Evolutionary conservation across 2,888 invertebrate genomes (phyloP).

Genomic region (Diabrotica balteata): DNA sequence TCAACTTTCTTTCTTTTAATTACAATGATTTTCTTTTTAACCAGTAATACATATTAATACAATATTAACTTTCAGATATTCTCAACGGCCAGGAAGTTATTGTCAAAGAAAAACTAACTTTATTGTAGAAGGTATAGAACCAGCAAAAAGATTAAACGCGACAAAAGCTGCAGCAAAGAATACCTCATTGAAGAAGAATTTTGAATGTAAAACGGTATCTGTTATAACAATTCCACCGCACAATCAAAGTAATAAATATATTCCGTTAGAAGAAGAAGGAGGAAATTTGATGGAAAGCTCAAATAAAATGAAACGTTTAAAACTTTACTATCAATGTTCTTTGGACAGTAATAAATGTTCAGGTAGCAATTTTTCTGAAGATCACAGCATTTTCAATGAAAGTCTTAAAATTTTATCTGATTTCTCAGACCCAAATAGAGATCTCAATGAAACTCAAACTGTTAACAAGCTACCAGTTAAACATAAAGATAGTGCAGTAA

Average conservation of each 20-base stretch:
- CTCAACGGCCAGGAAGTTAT: too few relatives aligned
- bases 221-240: slow-evolving; percentile 41
- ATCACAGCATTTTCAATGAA: slow-evolving; percentile 38
- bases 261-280: neutral
- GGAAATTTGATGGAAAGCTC: slow-evolving; percentile 38
- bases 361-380: slow-evolving; percentile 30
- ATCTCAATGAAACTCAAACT: neutral
- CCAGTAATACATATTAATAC: too few relatives aligned
- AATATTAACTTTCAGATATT: too few relatives aligned
- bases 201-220: slow-evolving; percentile 43
- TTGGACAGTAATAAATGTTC: slow-evolving; percentile 28
- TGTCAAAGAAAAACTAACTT: slow-evolving; percentile 15
- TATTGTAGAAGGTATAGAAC: slow-evolving; percentile 40
- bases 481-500: neutral
- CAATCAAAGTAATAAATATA: slow-evolving; percentile 15
- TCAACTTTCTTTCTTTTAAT: too few relatives aligned
- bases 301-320: slow-evolving; percentile 40
- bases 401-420: slow-evolving; percentile 33
- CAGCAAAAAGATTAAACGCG: slow-evolving; percentile 32
- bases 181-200: slow-evolving; percentile 22
- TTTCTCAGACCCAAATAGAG: neutral
- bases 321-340: slow-evolving; percentile 43
- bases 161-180: slow-evolving; percentile 2
- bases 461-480: neutral
- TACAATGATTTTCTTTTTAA: too few relatives aligned